Evolutionary conservation across 2,113 vertebrate genomes (phyloP), one percentile per base, ranked within the genome.

Genomic region (Myotis lucifugus): DNA sequence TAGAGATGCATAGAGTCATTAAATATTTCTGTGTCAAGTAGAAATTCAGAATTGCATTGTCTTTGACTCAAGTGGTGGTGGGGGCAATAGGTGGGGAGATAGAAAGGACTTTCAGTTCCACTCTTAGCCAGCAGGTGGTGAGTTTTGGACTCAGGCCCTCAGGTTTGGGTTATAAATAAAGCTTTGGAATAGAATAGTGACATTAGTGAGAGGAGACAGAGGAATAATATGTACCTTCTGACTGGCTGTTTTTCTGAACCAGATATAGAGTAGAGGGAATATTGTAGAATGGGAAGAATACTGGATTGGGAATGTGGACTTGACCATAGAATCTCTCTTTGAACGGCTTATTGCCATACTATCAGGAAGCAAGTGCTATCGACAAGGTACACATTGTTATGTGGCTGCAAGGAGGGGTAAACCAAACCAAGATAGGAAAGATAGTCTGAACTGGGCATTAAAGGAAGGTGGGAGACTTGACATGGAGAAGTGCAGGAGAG

Each of bases 121-220:
- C 54, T 4, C 14, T 59, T 77, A 50, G 69, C 69, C 93, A 96
- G 95, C 54, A 96, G 69, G 52, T 93, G 87, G 70, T 91, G 27
- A 76, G 37, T 86, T 86, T 89, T 93, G 29, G 48, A 40, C 11
- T 74, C 25, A 40, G 48, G 48, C 72, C n/a, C 37, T 61, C 12
- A 93, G 18, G 23, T 92, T 94, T 73, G 61, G 61, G 10, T 74
- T 91, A 84, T 82, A 76, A 93, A 91, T 78, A 83, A 87, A 88
- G 18, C 29, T 88, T 81, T 34, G 73, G 29, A 90, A 85, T 15
- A 48, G 11, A 76, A 85, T 8, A 59, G 40, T 83, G 42, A 78
- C 21, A 13, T 48, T 69, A 90, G 12, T 83, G 40, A 84, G 12
- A 93, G 61, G 56, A 93, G 25, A 11, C 42, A 88, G 72, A 84